These are phyloP conservation scores for Astreopora myriophthalma DNA, from an alignment of 64 coral and sea anemone species.

Conservation along the genomic window DNA sequence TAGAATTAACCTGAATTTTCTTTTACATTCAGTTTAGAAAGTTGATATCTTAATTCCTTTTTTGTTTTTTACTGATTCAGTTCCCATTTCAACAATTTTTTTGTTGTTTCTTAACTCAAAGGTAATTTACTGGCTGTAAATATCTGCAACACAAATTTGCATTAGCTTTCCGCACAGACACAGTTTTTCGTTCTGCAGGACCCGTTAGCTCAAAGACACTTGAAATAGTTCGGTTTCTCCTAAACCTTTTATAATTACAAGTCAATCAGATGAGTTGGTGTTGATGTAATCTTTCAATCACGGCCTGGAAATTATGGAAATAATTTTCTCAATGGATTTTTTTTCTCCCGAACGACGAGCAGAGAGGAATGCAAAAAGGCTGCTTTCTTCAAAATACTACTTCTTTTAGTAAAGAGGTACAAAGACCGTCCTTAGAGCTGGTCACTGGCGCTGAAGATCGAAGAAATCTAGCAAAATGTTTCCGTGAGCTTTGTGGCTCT, in stretches of 20 bases:
- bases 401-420: background rate
- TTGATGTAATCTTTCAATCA: background rate
- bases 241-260: background rate
- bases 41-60: too few relatives aligned
- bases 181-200: background rate
- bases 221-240: background rate
- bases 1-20: too few relatives aligned
- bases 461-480: background rate
- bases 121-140: background rate
- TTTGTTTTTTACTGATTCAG: too few relatives aligned
- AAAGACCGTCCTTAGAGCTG: background rate
- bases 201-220: background rate
- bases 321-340: conserved; percentile 9
- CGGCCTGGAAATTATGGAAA: background rate
- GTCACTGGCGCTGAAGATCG: background rate
- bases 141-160: background rate
- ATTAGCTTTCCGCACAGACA: background rate
- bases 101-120: background rate
- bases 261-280: background rate
- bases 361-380: background rate
- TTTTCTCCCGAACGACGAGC: background rate
- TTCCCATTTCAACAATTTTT: background rate
- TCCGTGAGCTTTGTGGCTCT: background rate
- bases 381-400: background rate
- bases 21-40: too few relatives aligned